Conservation (phyloP, 2,113 vertebrate genomes). For the Ailuropoda melanoleuca region DNA sequence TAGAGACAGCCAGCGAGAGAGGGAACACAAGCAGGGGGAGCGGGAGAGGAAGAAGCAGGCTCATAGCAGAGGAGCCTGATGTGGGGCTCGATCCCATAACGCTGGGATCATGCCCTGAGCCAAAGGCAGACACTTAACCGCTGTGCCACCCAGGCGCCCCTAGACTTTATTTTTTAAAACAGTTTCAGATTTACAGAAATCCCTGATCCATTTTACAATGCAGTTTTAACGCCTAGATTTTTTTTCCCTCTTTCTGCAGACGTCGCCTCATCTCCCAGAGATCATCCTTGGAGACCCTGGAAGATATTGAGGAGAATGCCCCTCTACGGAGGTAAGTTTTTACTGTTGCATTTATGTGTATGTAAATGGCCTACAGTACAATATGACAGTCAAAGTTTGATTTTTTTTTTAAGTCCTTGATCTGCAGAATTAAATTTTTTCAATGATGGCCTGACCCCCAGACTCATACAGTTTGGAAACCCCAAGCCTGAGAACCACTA, state of each 20-base stretch:
- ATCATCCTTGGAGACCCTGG: constrained; percentile 97
- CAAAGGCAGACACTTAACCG: too few species aligned
- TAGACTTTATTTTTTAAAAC: neutral
- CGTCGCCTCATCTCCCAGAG: constrained; percentile 97
- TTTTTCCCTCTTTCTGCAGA: constrained; percentile 78
- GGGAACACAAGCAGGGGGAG: too few species aligned
- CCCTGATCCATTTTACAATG: neutral
- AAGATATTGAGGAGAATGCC: constrained; percentile 99
- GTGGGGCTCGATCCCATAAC: too few species aligned
- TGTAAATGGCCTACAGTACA: neutral
- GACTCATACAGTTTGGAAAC: neutral
- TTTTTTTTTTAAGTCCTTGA: constrained; percentile 16
- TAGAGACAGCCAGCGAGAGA: too few species aligned
- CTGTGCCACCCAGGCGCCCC: too few species aligned
- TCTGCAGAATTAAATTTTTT: neutral
- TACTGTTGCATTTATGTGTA: fast-evolving
- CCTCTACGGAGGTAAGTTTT: constrained; percentile 93
- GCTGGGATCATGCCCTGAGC: too few species aligned
- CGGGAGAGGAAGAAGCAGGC: too few species aligned
- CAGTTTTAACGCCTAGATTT: neutral
- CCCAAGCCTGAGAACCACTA: neutral
- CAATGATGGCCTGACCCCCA: neutral
- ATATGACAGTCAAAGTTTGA: neutral
- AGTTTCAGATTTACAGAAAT: neutral
- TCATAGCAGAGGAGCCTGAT: too few species aligned